Conservation (phyloP, 2,797 vertebrate species). For the Melanotaenia pygmaea region DNA sequence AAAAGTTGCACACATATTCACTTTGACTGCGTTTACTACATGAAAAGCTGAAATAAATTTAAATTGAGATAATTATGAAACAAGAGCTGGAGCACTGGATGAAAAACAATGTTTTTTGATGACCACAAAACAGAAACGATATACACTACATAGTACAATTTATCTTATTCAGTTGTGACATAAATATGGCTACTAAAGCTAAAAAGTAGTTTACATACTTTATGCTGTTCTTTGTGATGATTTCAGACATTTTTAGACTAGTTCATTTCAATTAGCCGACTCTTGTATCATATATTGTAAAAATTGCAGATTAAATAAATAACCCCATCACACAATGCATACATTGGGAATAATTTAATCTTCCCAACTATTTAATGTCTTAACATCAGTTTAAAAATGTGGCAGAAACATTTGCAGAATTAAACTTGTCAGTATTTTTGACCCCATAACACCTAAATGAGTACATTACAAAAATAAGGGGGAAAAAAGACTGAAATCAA, state of each 20-base stretch:
- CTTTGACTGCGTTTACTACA: slow-evolving; percentile 24
- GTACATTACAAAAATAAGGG: too few relatives aligned
- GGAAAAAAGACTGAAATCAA: too few relatives aligned
- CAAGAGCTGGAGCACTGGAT: neutral
- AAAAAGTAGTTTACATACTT: neutral
- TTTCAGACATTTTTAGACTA: too few relatives aligned
- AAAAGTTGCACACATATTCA: slow-evolving; percentile 41
- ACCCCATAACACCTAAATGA: too few relatives aligned
- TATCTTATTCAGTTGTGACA: neutral
- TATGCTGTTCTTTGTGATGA: neutral
- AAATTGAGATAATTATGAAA: slow-evolving; percentile 6
- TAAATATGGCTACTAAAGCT: neutral
- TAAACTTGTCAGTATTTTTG: slow-evolving; percentile 13
- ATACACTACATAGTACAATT: neutral
- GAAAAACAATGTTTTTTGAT: neutral
- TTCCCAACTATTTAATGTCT: slow-evolving; percentile 20
- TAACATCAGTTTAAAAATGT: slow-evolving; percentile 26
- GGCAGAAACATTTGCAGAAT: slow-evolving; percentile 25
- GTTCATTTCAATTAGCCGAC: too few relatives aligned
- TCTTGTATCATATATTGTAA: slow-evolving; percentile 60
- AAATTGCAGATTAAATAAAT: slow-evolving; percentile 56
- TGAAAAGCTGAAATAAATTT: slow-evolving; percentile 17
- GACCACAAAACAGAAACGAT: neutral
- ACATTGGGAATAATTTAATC: slow-evolving; percentile 34
- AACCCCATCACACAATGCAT: slow-evolving; percentile 32